phyloP scores from a whole-genome alignment of 2,888 invertebrate species.

The Hydrotaea diabolus region DNA sequence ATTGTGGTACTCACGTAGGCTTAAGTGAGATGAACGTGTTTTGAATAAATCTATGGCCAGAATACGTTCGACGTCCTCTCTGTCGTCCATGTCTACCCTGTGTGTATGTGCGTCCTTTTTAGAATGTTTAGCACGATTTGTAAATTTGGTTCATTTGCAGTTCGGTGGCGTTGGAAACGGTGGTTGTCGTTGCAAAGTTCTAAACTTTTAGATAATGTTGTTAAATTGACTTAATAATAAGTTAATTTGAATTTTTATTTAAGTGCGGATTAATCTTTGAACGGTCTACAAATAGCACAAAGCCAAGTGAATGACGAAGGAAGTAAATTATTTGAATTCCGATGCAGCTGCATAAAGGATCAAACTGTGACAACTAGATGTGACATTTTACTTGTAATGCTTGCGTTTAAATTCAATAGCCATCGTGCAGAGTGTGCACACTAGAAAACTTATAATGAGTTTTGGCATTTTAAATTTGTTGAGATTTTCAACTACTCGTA shows the following conservation, averaged over 20 bases:
- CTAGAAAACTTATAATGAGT: too few species aligned
- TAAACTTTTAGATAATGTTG: slow-evolving; percentile 49
- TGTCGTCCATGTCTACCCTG: neutral
- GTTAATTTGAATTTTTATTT: slow-evolving; percentile 47
- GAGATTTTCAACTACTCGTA: too few species aligned
- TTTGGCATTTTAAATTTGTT: too few species aligned
- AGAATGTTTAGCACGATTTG: slow-evolving; percentile 29
- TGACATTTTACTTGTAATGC: too few species aligned
- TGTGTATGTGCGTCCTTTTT: neutral
- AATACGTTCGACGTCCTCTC: neutral
- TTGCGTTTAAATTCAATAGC: too few species aligned
- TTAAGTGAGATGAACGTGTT: slow-evolving; percentile 70
- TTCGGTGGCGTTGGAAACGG: slow-evolving; percentile 19
- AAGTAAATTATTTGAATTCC: neutral
- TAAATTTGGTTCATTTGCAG: slow-evolving; percentile 25
- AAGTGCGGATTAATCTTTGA: slow-evolving; percentile 35
- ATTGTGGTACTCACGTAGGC: slow-evolving; percentile 69
- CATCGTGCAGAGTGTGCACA: too few species aligned
- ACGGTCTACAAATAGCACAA: neutral
- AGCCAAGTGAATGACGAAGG: neutral
- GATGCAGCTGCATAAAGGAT: neutral
- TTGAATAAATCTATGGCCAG: slow-evolving; percentile 63
- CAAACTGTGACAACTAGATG: neutral
- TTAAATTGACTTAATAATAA: slow-evolving; percentile 60
- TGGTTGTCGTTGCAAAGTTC: slow-evolving; percentile 31